Conservation (phyloP, 1,140 invertebrate genomes). For the Bombus cullumanus region DNA sequence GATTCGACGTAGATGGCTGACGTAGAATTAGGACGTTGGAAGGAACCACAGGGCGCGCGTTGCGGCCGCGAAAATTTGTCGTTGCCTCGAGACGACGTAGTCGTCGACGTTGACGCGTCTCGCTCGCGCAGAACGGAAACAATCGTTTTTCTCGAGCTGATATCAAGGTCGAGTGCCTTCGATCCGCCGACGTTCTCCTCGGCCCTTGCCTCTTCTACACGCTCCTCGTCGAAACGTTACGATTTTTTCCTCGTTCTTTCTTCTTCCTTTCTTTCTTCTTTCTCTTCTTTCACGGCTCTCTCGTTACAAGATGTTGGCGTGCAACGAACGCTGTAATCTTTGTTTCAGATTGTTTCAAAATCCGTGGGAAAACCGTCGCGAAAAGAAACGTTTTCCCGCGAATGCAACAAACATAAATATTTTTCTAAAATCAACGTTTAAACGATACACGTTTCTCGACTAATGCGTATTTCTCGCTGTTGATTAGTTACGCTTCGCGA, state of each 20-base stretch:
- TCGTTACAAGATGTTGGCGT: not conserved
- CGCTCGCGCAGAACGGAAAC: constrained; percentile 1
- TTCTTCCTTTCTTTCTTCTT: too few relatives aligned
- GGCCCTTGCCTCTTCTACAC: not conserved
- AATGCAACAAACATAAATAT: too few relatives aligned
- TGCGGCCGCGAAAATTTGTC: not conserved
- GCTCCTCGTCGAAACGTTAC: not conserved
- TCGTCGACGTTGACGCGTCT: not conserved
- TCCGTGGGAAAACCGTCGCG: too few relatives aligned
- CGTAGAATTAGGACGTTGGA: constrained; percentile 26
- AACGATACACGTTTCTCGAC: too few relatives aligned
- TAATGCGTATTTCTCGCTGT: too few relatives aligned
- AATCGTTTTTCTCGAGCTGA: constrained; percentile 33
- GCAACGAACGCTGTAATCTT: too few relatives aligned
- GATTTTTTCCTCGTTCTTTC: not conserved
- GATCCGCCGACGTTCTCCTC: constrained; percentile 14
- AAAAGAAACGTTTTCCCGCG: fast-evolving
- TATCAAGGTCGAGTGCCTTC: constrained; percentile 46
- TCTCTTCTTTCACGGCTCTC: too few relatives aligned
- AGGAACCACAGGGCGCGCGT: not conserved
- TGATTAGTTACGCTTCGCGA: too few relatives aligned
- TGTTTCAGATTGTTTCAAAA: fast-evolving
- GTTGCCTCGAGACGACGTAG: not conserved
- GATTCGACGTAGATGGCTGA: constrained; percentile 32
- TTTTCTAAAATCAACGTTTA: too few relatives aligned